Evolutionary conservation across 2,888 invertebrate genomes (phyloP).

Genomic region (Chaetogeoica ovagalla): DNA sequence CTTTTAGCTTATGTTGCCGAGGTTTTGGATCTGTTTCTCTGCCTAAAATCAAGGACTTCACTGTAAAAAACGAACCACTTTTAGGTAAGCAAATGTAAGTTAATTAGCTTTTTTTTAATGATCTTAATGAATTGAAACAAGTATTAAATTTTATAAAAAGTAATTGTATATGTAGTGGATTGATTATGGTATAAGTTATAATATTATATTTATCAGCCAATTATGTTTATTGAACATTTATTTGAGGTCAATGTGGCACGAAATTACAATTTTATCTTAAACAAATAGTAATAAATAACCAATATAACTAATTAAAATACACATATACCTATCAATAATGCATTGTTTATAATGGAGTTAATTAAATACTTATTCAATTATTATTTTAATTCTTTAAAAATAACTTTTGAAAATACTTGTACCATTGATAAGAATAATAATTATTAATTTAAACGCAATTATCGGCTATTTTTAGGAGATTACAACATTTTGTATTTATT

Average conservation of each 20-base stretch:
- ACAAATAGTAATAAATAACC: slow-evolving; percentile 9
- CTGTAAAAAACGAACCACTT: slow-evolving; percentile 78
- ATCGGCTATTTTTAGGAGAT: too few relatives aligned
- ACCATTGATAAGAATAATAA: too few relatives aligned
- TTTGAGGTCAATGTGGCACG: slow-evolving; percentile 30
- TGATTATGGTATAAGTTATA: neutral
- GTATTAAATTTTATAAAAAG: neutral
- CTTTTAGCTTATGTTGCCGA: slow-evolving; percentile 55
- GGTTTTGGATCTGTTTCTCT: slow-evolving; percentile 64
- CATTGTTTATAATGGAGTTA: neutral
- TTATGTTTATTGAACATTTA: slow-evolving; percentile 22
- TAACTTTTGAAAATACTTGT: neutral
- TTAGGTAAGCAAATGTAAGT: slow-evolving; percentile 60
- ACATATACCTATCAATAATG: neutral
- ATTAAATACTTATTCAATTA: too few relatives aligned
- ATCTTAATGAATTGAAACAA: neutral
- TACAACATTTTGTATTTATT: neutral
- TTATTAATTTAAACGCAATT: too few relatives aligned
- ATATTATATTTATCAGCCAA: slow-evolving; percentile 24
- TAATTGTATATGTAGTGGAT: neutral
- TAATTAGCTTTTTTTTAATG: neutral
- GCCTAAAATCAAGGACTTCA: slow-evolving; percentile 69
- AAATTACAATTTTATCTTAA: slow-evolving; percentile 9
- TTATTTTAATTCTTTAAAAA: neutral
- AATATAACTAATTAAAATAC: neutral